Evolutionary conservation across 2,113 vertebrate genomes (phyloP).

Genomic region (Carettochelys insculpta): DNA sequence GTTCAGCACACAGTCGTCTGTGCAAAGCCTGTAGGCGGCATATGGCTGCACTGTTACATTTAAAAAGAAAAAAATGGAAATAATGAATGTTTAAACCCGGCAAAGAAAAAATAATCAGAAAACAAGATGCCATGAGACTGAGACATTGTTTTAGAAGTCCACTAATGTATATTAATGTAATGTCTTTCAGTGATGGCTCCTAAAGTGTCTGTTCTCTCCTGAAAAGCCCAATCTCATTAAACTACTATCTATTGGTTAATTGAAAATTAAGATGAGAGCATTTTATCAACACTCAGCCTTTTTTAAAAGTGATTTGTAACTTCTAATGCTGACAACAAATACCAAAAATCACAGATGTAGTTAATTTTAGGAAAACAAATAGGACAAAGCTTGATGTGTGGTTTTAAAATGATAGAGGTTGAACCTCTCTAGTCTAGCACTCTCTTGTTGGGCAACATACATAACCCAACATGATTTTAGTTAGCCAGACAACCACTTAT

Average conservation of each 20-base stretch:
- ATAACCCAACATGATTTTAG: too few species aligned
- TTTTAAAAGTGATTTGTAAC: not conserved
- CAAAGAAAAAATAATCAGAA: not conserved
- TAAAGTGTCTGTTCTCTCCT: not conserved
- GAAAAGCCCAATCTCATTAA: not conserved
- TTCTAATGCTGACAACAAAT: not conserved
- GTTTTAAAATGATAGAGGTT: not conserved
- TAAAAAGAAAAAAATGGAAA: not conserved
- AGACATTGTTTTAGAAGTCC: not conserved
- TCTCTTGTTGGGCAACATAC: too few species aligned
- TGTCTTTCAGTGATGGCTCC: not conserved
- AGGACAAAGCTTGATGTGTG: not conserved
- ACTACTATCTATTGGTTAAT: accelerated
- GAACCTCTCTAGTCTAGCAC: too few species aligned
- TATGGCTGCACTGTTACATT: slow-evolving; percentile 71
- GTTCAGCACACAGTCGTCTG: slow-evolving; percentile 71
- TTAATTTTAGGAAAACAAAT: not conserved
- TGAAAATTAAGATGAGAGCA: not conserved
- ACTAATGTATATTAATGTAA: not conserved
- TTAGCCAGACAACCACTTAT: too few species aligned
- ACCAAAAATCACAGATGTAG: not conserved
- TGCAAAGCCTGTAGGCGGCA: slow-evolving; percentile 76
- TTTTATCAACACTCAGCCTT: not conserved
- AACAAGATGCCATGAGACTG: not conserved
- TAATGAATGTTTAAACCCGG: not conserved